Percentiles rank a stretch among this genome's conserved stretches.
These are phyloP conservation scores for Diadegma fenestrale DNA, from an alignment of 2,888 invertebrate genomes.

Conservation along the genomic window DNA sequence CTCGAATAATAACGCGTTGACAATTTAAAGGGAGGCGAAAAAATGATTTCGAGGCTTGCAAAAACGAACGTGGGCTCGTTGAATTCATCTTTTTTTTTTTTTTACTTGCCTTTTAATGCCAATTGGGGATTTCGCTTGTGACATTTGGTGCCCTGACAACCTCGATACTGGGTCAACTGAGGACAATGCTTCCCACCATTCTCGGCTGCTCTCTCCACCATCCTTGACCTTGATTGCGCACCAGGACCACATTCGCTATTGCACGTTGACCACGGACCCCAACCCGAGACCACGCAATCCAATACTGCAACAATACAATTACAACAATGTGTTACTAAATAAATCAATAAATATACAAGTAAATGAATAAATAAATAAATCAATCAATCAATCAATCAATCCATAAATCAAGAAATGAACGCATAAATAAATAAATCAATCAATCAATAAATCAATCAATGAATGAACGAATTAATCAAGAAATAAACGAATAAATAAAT, in stretches of 20 bases:
- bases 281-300: constrained; percentile 94
- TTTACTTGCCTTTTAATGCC: constrained; percentile 89
- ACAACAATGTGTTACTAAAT: background rate
- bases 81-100: background rate
- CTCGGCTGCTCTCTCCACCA: constrained; percentile 89
- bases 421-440: too few species aligned
- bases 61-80: background rate
- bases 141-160: constrained; percentile 92
- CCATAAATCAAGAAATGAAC: too few species aligned
- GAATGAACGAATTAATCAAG: too few species aligned
- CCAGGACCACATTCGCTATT: constrained; percentile 94
- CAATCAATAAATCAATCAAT: too few species aligned
- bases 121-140: constrained; percentile 89
- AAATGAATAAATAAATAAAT: too few species aligned
- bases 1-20: background rate
- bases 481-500: too few species aligned
- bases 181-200: constrained; percentile 94
- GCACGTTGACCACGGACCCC: constrained; percentile 94
- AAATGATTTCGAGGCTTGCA: background rate
- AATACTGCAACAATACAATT: constrained; percentile 88
- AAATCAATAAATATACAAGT: background rate
- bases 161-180: constrained; percentile 91
- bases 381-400: too few species aligned
- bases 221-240: constrained; percentile 91
- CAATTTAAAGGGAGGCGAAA: background rate